Evolutionary conservation across 2,113 vertebrate species (phyloP), one percentile per base, ranked within the genome.

Genomic region (Pseudorectes ferrugineus): DNA sequence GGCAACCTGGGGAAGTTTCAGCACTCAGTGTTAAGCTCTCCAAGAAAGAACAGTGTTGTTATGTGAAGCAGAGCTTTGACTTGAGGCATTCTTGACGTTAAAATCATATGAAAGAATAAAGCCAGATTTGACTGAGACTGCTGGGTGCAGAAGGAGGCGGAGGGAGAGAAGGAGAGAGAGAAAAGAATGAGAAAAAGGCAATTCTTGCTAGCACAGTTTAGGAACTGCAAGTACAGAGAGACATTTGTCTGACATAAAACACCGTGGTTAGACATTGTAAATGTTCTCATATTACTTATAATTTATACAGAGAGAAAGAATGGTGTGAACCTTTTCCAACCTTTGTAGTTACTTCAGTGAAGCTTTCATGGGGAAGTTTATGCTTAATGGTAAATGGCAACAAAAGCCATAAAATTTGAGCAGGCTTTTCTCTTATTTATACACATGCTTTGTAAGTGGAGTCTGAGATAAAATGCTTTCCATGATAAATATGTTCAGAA

Each of bases 211-310:
- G 76, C 51, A 59, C 65, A 71, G 90, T 88, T 96, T 88, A 85
- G 85, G 88, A 91, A 93, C 94, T 92, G 90, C 51, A 80, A 92
- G 89, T 94, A 95, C 94, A 79, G 90, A 79, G 90, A 93, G 51
- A 96, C 89, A 74, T 92, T 96, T 93, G 82, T 85, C 93, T 94
- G 94, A 90, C 88, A 94, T 93, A 90, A 96, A 96, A 80, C 94
- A 94, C 65, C 62, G 58, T 90, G 79, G 82, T 96, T 94, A 95
- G 90, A 92, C 75, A 40, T 94, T 94, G 89, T 96, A 88, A 96
- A 94, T 94, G 95, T 93, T 97, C 95, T 97, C 94, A 77, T 95
- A 88, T 93, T 97, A 93, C 93, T 95, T 94, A 80, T 78, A 94
- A 97, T 94, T 93, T 96, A 95, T 94, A 89, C 82, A 54, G 35